Evolutionary conservation across 2,113 vertebrate species (phyloP).

Genomic region (Cyprinodon brontotheroides): DNA sequence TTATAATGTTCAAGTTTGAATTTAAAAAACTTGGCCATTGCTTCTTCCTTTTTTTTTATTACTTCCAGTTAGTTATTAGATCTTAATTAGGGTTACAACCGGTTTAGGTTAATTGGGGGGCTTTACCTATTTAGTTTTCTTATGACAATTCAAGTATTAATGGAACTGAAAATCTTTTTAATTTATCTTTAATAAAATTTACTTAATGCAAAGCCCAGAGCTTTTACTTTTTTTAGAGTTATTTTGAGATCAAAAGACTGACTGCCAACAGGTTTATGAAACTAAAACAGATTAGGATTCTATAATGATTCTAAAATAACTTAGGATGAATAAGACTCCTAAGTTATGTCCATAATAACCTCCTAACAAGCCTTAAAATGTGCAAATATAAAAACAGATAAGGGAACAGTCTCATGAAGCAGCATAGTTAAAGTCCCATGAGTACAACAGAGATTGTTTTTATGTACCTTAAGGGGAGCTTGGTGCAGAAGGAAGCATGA

Average conservation of each 20-base stretch:
- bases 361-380: background rate
- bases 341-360: background rate
- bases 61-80: no score
- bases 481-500: conserved; percentile 11
- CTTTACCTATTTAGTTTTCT: background rate
- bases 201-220: background rate
- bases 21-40: no score
- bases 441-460: background rate
- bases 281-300: background rate
- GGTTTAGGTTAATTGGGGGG: no score
- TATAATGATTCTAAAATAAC: background rate
- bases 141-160: background rate
- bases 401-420: background rate
- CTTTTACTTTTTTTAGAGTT: background rate
- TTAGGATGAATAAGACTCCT: background rate
- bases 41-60: no score
- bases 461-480: conserved; percentile 1
- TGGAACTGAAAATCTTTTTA: background rate
- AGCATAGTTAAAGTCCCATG: background rate
- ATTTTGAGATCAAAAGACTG: no score
- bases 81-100: no score
- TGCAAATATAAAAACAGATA: background rate
- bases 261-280: background rate
- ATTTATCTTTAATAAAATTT: background rate
- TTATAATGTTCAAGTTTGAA: no score